These are phyloP conservation scores for Micromussa lordhowensis DNA, from an alignment of 92 coral and sea anemone species.

Conservation along the genomic window DNA sequence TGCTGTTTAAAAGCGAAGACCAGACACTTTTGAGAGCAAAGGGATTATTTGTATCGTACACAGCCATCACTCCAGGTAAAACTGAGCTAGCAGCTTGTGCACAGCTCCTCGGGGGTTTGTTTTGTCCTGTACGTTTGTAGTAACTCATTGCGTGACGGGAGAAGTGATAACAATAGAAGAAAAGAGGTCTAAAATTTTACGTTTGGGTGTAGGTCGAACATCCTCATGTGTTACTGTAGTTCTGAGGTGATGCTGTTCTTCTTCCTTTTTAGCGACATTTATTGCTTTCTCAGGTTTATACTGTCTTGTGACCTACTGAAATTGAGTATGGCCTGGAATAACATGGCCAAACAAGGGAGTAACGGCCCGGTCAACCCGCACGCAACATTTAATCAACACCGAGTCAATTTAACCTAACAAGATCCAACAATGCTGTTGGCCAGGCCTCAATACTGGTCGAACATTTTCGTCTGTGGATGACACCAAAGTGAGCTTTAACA, in stretches of 20 bases:
- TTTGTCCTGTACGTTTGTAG: too few species aligned
- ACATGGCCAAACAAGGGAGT: too few species aligned
- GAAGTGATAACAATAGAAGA: background rate
- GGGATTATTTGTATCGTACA: slow-evolving; percentile 27
- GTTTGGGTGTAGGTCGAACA: background rate
- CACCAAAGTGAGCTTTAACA: background rate
- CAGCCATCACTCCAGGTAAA: slow-evolving; percentile 27
- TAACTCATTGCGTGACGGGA: background rate
- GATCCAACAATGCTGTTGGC: background rate
- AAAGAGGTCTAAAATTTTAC: background rate
- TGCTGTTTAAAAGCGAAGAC: slow-evolving; percentile 43
- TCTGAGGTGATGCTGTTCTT: background rate
- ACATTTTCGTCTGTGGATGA: background rate
- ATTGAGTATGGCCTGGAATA: too few species aligned
- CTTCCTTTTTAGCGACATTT: background rate
- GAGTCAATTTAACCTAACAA: too few species aligned
- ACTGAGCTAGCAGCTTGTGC: background rate
- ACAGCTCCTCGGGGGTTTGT: background rate
- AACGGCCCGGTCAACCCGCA: too few species aligned
- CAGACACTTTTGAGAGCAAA: background rate
- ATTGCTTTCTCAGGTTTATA: too few species aligned
- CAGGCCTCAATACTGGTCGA: background rate
- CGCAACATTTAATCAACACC: too few species aligned
- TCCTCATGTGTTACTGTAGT: background rate
- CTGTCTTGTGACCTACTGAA: too few species aligned